Percentiles rank a stretch among this genome's conserved stretches.
Evolutionary conservation across 2,113 vertebrate species (phyloP).

Genomic region (Cromileptes altivelis): DNA sequence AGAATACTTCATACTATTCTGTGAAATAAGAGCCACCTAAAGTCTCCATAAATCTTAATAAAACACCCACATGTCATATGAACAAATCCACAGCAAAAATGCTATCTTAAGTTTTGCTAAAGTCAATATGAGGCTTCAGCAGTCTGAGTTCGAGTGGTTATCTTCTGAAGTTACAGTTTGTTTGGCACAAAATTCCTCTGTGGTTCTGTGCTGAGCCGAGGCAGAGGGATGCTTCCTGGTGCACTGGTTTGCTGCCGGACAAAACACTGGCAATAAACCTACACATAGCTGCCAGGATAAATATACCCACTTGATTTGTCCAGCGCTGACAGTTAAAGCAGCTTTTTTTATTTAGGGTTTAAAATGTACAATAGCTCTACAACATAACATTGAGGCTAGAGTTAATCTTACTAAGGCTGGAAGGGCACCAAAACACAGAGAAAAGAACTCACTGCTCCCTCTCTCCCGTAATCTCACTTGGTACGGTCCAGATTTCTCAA

Average conservation of each 20-base stretch:
- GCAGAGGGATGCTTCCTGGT: background rate
- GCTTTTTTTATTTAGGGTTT: slow-evolving; percentile 38
- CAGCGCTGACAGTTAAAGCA: slow-evolving; percentile 26
- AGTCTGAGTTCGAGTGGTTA: background rate
- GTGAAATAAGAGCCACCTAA: background rate
- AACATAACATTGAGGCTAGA: slow-evolving; percentile 9
- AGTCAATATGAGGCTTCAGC: background rate
- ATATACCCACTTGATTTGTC: slow-evolving; percentile 14
- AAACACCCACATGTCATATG: background rate
- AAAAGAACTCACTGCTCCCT: background rate
- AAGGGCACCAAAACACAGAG: slow-evolving; percentile 17
- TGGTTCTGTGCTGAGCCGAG: background rate
- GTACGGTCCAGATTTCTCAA: slow-evolving; percentile 1
- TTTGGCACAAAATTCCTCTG: background rate
- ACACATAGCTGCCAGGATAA: slow-evolving; percentile 19
- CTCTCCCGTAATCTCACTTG: background rate
- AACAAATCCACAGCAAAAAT: background rate
- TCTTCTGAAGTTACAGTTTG: background rate
- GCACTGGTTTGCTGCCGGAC: slow-evolving; percentile 19
- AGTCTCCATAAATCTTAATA: background rate
- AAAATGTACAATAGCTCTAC: slow-evolving; percentile 29
- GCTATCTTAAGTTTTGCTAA: background rate
- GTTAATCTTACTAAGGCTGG: slow-evolving; percentile 22
- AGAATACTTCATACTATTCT: too few relatives aligned
- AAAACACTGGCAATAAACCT: slow-evolving; percentile 27